Conservation (phyloP, 2,797 vertebrate genomes). For the Poeciliopsis paucimaculata region DNA sequence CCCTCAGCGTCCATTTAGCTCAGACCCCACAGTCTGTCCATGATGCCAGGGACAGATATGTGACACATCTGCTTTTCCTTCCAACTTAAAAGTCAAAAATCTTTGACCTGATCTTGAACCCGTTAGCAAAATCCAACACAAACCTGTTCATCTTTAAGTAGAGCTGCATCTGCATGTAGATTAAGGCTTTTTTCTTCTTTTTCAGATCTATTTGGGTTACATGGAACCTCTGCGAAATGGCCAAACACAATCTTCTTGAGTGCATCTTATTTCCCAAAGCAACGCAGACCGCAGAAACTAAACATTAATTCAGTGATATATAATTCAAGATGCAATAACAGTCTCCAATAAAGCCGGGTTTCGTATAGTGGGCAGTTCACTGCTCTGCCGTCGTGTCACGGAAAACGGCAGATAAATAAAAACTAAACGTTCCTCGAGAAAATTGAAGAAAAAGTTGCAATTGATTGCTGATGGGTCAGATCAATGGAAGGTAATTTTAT, state of each 20-base stretch:
- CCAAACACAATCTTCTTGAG: not conserved
- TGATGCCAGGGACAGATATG: not conserved
- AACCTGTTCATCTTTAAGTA: not conserved
- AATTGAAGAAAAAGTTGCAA: not conserved
- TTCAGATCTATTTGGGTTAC: not conserved
- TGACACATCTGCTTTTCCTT: conserved; percentile 1
- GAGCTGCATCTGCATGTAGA: not conserved
- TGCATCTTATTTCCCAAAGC: not conserved
- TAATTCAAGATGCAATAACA: conserved; percentile 3
- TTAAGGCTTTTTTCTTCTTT: not conserved
- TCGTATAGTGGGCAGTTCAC: not conserved
- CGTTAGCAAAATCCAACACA: not conserved
- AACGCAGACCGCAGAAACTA: not conserved
- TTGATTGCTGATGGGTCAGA: too few relatives aligned
- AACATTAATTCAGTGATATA: not conserved
- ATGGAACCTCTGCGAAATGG: not conserved
- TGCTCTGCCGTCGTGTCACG: not conserved
- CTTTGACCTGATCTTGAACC: not conserved
- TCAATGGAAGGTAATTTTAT: not conserved
- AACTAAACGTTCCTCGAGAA: not conserved
- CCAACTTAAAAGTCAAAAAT: not conserved
- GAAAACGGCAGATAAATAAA: not conserved
- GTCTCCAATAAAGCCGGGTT: not conserved
- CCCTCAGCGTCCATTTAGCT: not conserved
- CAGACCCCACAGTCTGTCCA: not conserved